These are phyloP conservation scores for Noctua pronuba DNA, from an alignment of 2,888 invertebrate species.

Conservation along the genomic window DNA sequence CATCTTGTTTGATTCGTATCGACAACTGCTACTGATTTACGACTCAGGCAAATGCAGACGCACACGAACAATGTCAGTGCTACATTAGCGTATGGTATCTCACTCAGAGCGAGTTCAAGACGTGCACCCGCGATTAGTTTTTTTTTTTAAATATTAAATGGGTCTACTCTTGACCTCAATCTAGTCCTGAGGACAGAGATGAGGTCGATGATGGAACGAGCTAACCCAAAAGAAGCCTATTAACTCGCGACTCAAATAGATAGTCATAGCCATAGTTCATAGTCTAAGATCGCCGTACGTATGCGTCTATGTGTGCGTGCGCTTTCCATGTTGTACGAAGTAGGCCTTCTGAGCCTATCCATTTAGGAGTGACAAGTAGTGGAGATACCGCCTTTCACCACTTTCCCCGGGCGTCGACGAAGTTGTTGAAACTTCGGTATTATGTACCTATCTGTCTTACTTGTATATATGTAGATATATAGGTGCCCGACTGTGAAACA, in stretches of 20 bases:
- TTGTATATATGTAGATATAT: constrained; percentile 32
- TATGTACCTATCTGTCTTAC: constrained; percentile 47
- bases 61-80: background rate
- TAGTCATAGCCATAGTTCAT: no score
- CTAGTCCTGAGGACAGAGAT: no score
- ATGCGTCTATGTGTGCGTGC: background rate
- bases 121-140: background rate
- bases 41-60: background rate
- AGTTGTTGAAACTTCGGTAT: constrained; percentile 63
- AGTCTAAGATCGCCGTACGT: background rate
- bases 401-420: constrained; percentile 58
- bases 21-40: background rate
- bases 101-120: background rate
- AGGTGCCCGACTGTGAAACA: constrained; percentile 57
- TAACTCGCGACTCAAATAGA: no score
- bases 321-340: background rate
- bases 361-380: constrained; percentile 4
- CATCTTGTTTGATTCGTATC: background rate
- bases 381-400: constrained; percentile 56
- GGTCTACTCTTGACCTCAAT: no score
- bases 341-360: constrained; percentile 2
- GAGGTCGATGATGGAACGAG: no score
- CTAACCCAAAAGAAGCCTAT: no score
- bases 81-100: background rate
- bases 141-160: no score